Base-by-base conservation (phyloP, 2,888 invertebrate species). In the Lomographa bimaculata region DNA sequence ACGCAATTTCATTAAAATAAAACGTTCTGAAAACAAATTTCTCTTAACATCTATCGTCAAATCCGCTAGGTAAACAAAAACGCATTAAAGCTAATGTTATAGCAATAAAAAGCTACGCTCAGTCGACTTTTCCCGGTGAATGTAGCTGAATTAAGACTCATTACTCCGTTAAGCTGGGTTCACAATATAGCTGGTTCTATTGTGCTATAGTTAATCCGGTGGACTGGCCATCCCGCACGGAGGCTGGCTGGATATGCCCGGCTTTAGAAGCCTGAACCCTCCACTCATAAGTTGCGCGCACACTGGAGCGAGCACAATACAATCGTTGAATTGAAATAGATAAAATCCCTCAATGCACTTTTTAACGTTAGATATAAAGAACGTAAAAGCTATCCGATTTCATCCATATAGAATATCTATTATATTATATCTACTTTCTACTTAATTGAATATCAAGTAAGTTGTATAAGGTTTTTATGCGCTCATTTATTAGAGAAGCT, bases 161-260 rank as follows among this genome's bases (percentile, higher is more conserved):
- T 65, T 65, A 64, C 65, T 53, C 55, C 55, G 46, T 48, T 52
- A 60, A 64, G 57, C 57, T 33, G 47, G 61, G 60, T 55, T 47
- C 50, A 53, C 58, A 58, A 56, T 62, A 56, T 54, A 62, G 52
- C 54, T 51, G 39, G 44, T 50, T 50, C 51, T 54, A 47, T 60
- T 55, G 55, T 53, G 43, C 38, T 41, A 37, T 47, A 24, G 28
- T 25, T 55, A 60, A 64, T 64, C 56, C 50, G 40, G 46, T 39
- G 52, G 55, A 53, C 57, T 19, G 52, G 25, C 26, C 23, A 12
- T 32, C 12, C 21, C 36, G 34, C 43, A 42, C 44, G 46, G 14
- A 48, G 42, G 18, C 18, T 23, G 26, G 7, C 7, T 30, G 23
- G 41, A 14, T 38, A 32, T 28, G 37, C 20, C 32, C 36, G 29